Percentiles rank a stretch among this genome's conserved stretches.
phyloP scores from a whole-genome alignment of 2,888 invertebrate genomes.

The Syrista parreyssii region DNA sequence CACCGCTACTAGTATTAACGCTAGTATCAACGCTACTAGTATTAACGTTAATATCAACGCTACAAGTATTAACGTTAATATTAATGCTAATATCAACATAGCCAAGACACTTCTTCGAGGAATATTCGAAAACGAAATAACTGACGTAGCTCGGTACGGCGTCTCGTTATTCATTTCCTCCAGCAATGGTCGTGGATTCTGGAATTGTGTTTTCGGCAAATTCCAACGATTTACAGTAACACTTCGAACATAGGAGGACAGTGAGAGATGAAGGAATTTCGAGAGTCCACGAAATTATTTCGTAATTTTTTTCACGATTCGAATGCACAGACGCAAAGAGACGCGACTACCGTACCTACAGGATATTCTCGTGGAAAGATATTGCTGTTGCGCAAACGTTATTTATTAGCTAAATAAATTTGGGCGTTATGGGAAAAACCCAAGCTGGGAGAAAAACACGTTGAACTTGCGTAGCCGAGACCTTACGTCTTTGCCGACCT shows the following conservation, averaged over 20 bases:
- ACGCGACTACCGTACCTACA: no score
- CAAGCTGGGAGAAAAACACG: background rate
- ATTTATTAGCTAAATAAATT: background rate
- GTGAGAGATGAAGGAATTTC: no score
- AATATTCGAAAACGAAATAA: no score
- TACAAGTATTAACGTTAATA: no score
- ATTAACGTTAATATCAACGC: no score
- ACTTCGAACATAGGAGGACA: no score
- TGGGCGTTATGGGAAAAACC: background rate
- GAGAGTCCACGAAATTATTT: background rate
- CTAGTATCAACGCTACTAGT: no score
- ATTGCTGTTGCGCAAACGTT: background rate
- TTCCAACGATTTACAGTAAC: no score
- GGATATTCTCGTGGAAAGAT: background rate
- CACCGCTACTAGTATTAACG: no score
- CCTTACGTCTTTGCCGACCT: background rate
- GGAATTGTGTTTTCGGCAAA: no score
- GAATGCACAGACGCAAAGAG: background rate
- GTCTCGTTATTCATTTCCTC: background rate
- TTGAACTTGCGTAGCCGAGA: background rate
- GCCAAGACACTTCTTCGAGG: no score
- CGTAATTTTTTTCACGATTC: background rate
- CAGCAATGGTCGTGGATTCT: background rate
- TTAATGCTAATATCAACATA: no score
- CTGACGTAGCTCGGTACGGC: background rate